Base-by-base conservation (phyloP, 2,888 invertebrate species). In the Anoncus sp. region DNA sequence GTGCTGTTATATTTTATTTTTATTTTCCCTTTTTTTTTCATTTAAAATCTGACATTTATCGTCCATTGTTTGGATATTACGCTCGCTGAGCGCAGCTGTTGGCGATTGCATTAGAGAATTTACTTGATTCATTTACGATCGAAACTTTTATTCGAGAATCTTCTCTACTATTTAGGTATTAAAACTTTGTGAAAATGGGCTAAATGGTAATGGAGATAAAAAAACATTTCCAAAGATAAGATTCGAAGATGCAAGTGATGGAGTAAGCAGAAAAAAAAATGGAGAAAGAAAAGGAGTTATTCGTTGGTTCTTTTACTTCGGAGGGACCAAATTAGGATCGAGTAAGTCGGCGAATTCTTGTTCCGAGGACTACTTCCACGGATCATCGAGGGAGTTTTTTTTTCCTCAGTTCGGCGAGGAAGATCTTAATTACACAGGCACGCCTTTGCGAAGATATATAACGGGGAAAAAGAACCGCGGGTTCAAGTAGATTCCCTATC, bases 371-470 rank as follows among this genome's bases (percentile, higher is more conserved):
- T 55, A 12, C 53, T 35, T 20, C n/a, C 38, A 55, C 18, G 47
- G 71, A 62, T 77, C 76, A 67, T 77, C 70, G 73, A 22, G 67
- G n/a, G 22, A 70, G 59, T 55, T 70, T 67, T 62, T 66, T 60
- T 63, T 53, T 72, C 7, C n/a, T 16, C 20, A 35, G 40, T 43
- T 40, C 66, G 51, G 6, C 38, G 18, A 55, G 49, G 47, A 49
- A 63, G 57, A 72, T 75, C 72, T 75, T 77, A 81, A 79, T 81
- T 79, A 79, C 75, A 45, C 63, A 59, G 43, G 65, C 51, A 69
- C 49, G 70, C 60, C 70, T 49, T 47, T 7, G 27, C 51, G 24
- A 59, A 40, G 45, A 65, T 63, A 53, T 70, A 75, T 62, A 40
- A 67, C 31, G 43, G 40, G 12, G 20, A 69, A 45, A 60, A 9